Evolutionary conservation across 2,797 vertebrate species (phyloP), one percentile per base, ranked within the genome.

Genomic region (Nannoperca australis): DNA sequence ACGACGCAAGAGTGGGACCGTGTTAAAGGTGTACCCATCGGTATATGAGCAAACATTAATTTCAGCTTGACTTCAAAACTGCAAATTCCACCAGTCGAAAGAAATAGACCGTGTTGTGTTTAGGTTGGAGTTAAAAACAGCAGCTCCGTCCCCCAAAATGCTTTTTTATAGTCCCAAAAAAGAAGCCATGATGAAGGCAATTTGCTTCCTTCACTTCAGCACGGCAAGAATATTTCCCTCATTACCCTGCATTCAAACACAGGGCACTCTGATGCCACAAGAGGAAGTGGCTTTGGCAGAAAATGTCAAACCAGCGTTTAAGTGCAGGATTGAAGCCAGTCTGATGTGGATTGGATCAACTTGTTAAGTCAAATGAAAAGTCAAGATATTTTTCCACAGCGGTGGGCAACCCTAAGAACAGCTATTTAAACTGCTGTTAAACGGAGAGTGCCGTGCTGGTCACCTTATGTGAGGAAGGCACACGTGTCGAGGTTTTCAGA

Each of bases 301-400:
- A 88, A 88, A 90, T 78, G 90, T 86, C 86, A 92, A 89, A 87
- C 88, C 82, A 76, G 82, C 60, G 32, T 92, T 91, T 92, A 91
- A 93, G 82, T 88, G 86, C 82, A 83, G 83, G 82, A 85, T 71
- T 88, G 74, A 86, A 93, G 79, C 63, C 13, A 69, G 71, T 89
- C 85, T 91, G 89, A 93, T 93, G 91, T 89, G 87, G 91, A 92
- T 47, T 82, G 86, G 79, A 91, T 93, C 83, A 81, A 90, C 91
- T 94, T 91, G 92, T 94, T 90, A 93, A 93, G 83, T 91, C 85
- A 93, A 92, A 94, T 92, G 85, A 93, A 93, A 93, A 92, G 93
- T 94, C 91, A 92, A 87, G 81, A 89, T 88, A 83, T 87, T 92
- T 86, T 91, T 91, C 91, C 90, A 81, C 62, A 73, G 76, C 12